Percentiles rank a stretch among this genome's conserved stretches.
Conservation (phyloP, 2,113 vertebrate species). For the Varanus komodoensis region DNA sequence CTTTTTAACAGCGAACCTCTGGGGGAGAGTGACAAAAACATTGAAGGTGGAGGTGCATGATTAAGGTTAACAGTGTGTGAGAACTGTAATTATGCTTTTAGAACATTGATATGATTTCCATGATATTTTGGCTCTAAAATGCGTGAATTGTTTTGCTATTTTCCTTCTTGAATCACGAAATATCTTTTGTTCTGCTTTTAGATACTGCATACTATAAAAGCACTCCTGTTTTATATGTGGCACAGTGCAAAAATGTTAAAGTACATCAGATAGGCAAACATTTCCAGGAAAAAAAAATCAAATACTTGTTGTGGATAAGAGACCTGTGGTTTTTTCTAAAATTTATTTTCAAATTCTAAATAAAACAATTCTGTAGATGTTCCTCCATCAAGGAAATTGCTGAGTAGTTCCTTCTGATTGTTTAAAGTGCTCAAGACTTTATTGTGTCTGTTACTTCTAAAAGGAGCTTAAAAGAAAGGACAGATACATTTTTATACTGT, state of each 20-base stretch:
- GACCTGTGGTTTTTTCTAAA: conserved; percentile 10
- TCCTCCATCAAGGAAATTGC: neutral
- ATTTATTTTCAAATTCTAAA: conserved; percentile 1
- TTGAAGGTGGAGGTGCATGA: neutral
- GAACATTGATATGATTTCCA: neutral
- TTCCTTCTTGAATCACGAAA: neutral
- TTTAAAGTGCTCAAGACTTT: conserved; percentile 22
- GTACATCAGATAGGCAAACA: neutral
- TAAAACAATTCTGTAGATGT: neutral
- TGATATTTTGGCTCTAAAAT: neutral
- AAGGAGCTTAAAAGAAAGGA: conserved; percentile 16
- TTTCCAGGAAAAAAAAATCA: conserved; percentile 15
- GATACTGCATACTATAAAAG: neutral
- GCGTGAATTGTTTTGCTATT: neutral
- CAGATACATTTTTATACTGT: neutral
- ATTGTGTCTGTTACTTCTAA: neutral
- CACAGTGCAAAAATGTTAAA: neutral
- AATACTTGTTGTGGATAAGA: neutral
- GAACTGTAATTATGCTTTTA: conserved; percentile 5
- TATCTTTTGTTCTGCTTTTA: neutral
- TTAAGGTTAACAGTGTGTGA: neutral
- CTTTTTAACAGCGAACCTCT: neutral
- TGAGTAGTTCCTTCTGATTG: neutral
- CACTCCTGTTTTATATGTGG: neutral
- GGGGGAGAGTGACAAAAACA: neutral